Percentiles rank a stretch among this genome's conserved stretches.
Evolutionary conservation across 2,888 invertebrate species (phyloP).

Genomic region (Zonitis immaculata): DNA sequence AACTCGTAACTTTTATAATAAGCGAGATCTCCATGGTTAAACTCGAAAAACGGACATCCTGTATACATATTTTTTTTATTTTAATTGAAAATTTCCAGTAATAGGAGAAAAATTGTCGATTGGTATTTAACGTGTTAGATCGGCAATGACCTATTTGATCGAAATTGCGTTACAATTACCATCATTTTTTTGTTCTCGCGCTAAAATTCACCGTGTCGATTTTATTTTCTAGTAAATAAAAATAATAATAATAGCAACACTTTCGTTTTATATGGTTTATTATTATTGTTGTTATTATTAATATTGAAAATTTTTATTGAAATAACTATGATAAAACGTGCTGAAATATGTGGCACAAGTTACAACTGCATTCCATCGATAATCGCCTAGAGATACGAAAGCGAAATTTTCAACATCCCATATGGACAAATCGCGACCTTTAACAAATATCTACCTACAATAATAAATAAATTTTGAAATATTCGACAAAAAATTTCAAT

Average conservation of each 20-base stretch:
- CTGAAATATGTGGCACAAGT: conserved; percentile 20
- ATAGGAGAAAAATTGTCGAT: too few relatives aligned
- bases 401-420: conserved; percentile 21
- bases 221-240: neutral
- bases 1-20: too few relatives aligned
- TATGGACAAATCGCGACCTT: neutral
- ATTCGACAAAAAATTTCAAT: neutral
- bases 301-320: conserved; percentile 10
- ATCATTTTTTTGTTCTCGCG: neutral
- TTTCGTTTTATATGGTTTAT: neutral
- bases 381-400: conserved; percentile 22
- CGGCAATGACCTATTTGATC: neutral
- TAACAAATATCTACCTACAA: conserved; percentile 1
- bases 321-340: conserved; percentile 18
- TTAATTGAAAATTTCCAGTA: too few relatives aligned
- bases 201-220: neutral
- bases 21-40: too few relatives aligned
- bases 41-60: too few relatives aligned
- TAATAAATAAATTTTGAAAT: neutral
- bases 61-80: too few relatives aligned
- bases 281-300: neutral
- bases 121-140: too few relatives aligned
- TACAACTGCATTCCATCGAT: conserved; percentile 21
- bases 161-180: neutral
- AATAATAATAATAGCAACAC: neutral